These are phyloP conservation scores for Etheostoma spectabile DNA, from an alignment of 2,113 vertebrate species.

Conservation along the genomic window DNA sequence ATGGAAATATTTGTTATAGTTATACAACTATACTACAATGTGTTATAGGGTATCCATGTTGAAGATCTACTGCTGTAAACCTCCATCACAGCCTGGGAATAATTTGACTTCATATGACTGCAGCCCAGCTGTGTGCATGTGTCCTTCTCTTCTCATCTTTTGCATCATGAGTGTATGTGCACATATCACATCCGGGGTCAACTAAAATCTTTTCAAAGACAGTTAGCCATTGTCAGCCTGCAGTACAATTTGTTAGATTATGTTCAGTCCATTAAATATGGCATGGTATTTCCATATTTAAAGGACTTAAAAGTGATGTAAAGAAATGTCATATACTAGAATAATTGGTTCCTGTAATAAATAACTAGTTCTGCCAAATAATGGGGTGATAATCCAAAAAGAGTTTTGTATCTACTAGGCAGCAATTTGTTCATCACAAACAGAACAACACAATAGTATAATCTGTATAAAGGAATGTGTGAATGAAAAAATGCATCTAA, in stretches of 20 bases:
- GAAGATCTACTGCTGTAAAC: conserved; percentile 3
- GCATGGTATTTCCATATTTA: too few relatives aligned
- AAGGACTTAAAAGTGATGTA: too few relatives aligned
- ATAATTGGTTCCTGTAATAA: too few relatives aligned
- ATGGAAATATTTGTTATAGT: neutral
- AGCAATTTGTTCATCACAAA: neutral
- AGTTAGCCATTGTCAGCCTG: neutral
- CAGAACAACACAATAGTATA: neutral
- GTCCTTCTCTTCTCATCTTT: conserved; percentile 4
- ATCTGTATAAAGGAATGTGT: neutral
- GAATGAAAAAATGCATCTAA: neutral
- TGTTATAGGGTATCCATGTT: neutral
- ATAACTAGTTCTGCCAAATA: too few relatives aligned
- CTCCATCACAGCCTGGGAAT: neutral
- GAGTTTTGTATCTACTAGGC: too few relatives aligned
- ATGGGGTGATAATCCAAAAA: too few relatives aligned
- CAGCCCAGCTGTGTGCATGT: neutral
- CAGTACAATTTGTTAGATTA: too few relatives aligned
- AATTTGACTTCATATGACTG: neutral
- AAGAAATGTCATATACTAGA: too few relatives aligned
- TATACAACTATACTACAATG: neutral
- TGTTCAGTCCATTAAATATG: too few relatives aligned
- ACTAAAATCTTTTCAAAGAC: neutral
- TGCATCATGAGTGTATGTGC: neutral
- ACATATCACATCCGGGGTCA: neutral